Base-by-base conservation (phyloP, 92 coral and sea anemone genomes). In the Palythoa grandis region DNA sequence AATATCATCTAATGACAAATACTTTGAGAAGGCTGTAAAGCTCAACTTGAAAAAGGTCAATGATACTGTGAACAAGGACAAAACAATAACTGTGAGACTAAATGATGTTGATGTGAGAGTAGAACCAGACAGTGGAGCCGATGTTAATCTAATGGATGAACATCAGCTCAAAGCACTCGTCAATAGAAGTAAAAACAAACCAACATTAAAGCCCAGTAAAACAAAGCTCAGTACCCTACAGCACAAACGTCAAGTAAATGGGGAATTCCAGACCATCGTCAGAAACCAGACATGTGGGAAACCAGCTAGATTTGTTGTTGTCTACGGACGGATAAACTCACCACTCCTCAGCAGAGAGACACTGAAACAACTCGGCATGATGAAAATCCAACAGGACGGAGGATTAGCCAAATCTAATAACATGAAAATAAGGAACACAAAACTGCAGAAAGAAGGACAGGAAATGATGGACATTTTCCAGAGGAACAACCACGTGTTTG, bases 251-350 rank as follows among this genome's bases (percentile, higher is more conserved):
- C 20, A 13, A 22, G 72, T 85, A 23, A 75, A 86, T 60, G 60
- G 88, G 38, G 61, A 77, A 66, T 86, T 86, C 57, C 17, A 85
- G 52, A 85, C 75, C 19, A 74, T 40, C 22, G 58, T 85, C 20
- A 20, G 38, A 63, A 85, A 85, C 70, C 73, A 84, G 76, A 82
- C 76, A 17, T 70, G 70, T 71, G 82, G 88, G 29, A 84, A 73
- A 69, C 88, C 70, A 2, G 73, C 88, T 72, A 70, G 48, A 52
- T 83, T 70, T 74, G 52, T 82, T 69, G 87, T 83, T 39, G 77
- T 69, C 13, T 68, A 24, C 69, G 77, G 87, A 23, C 16, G 79
- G 20, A 83, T 70, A 11, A 70, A 70, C 25, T 83, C 79, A 83
- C 61, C 87, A 7, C 87, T 70, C 11, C 85, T 80, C n/a, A 40